Evolutionary conservation across 1,140 invertebrate genomes (phyloP).

Genomic region (Platorchestia sp.): DNA sequence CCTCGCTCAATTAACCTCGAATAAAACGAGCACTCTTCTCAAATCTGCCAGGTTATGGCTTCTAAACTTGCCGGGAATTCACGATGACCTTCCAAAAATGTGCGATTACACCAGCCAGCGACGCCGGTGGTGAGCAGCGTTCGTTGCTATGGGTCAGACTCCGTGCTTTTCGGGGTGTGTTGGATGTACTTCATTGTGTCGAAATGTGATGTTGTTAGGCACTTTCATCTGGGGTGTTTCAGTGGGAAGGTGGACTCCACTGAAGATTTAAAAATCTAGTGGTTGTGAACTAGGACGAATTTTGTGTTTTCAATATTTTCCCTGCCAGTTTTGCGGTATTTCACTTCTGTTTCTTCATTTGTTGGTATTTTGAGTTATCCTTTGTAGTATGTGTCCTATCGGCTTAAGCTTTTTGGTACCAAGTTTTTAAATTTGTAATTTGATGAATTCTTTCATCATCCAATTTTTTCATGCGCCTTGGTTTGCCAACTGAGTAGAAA

Average conservation of each 20-base stretch:
- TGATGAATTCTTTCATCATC: background rate
- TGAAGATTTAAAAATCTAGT: background rate
- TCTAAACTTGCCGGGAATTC: slow-evolving; percentile 40
- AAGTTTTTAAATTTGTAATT: background rate
- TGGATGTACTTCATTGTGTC: background rate
- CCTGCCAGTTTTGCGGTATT: background rate
- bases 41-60: slow-evolving; percentile 45
- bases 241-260: too few species aligned
- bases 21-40: slow-evolving; percentile 34
- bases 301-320: background rate
- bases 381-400: background rate
- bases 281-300: background rate
- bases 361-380: background rate
- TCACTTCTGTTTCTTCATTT: background rate
- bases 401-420: background rate
- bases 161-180: background rate
- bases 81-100: slow-evolving; percentile 14
- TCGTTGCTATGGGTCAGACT: background rate
- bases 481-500: background rate
- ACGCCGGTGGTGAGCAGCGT: background rate
- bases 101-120: background rate
- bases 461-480: background rate
- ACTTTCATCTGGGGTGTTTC: background rate
- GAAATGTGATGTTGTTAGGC: background rate
- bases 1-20: slow-evolving; percentile 29